phyloP scores from a whole-genome alignment of 2,113 vertebrate genomes.

The Brevimyrus niger region DNA sequence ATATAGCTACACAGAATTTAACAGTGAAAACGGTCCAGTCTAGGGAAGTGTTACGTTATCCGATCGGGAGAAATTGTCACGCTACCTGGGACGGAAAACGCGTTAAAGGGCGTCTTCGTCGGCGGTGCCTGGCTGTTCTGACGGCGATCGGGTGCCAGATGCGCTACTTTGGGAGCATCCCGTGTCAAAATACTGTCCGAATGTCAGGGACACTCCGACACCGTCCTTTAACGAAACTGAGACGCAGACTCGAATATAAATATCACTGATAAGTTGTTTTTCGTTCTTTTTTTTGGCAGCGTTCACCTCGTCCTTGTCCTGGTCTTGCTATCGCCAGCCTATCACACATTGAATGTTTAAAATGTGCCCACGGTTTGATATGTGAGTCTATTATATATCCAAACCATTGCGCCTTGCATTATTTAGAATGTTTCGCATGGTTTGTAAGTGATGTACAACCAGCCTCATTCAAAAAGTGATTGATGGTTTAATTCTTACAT shows the following conservation, averaged over 20 bases:
- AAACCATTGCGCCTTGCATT: background rate
- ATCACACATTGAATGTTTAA: background rate
- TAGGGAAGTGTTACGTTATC: background rate
- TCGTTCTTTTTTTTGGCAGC: background rate
- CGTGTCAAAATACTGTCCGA: background rate
- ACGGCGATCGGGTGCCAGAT: background rate
- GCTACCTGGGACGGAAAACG: too few relatives aligned
- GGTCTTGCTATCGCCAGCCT: background rate
- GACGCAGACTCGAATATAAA: background rate
- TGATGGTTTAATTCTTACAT: background rate
- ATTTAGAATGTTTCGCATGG: background rate
- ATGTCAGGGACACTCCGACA: background rate
- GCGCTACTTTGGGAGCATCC: background rate
- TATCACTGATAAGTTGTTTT: background rate
- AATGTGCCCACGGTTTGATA: background rate
- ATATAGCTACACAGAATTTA: background rate
- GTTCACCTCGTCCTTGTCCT: background rate
- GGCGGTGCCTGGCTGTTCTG: background rate
- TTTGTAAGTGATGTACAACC: background rate
- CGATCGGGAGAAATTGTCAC: background rate
- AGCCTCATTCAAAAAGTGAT: background rate
- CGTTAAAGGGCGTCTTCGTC: background rate
- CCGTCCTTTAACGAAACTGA: background rate
- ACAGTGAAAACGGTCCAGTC: background rate
- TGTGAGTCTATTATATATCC: background rate